phyloP scores from a whole-genome alignment of 2,797 vertebrate genomes.

The Heterohyrax brucei region DNA sequence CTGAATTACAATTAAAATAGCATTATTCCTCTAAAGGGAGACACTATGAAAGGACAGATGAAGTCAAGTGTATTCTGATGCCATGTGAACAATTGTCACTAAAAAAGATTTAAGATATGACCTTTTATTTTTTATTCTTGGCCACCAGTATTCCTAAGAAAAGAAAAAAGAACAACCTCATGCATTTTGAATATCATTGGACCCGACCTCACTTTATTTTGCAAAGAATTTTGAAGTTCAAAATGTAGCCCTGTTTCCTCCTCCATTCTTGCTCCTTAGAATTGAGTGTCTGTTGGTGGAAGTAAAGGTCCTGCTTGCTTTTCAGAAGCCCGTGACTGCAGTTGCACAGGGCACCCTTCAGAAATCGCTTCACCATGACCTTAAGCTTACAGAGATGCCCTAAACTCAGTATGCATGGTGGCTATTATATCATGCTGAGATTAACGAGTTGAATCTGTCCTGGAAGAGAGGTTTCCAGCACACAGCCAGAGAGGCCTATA shows the following conservation, averaged over 20 bases:
- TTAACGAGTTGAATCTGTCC: neutral
- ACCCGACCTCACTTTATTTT: constrained; percentile 20
- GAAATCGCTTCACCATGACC: neutral
- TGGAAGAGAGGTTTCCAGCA: neutral
- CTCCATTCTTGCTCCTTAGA: constrained; percentile 12
- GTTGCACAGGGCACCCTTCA: neutral
- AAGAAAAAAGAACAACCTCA: neutral
- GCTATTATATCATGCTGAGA: neutral
- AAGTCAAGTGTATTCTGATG: constrained; percentile 45
- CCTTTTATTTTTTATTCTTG: constrained; percentile 49
- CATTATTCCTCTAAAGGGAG: constrained; percentile 55
- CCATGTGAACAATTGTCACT: neutral
- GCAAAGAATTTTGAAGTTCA: constrained; percentile 46
- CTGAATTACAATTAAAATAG: constrained; percentile 40
- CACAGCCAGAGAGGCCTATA: neutral
- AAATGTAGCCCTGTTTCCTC: neutral
- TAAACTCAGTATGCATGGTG: neutral
- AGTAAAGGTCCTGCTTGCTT: neutral
- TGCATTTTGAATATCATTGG: constrained; percentile 12
- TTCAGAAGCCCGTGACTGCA: neutral
- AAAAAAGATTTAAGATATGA: constrained; percentile 52
- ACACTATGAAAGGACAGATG: neutral
- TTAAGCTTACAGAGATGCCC: neutral
- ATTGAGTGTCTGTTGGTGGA: neutral
- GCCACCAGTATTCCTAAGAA: constrained; percentile 28